Percentiles rank a stretch among this genome's conserved stretches.
Evolutionary conservation across 2,113 vertebrate species (phyloP).

Genomic region (human (Homo sapiens)): DNA sequence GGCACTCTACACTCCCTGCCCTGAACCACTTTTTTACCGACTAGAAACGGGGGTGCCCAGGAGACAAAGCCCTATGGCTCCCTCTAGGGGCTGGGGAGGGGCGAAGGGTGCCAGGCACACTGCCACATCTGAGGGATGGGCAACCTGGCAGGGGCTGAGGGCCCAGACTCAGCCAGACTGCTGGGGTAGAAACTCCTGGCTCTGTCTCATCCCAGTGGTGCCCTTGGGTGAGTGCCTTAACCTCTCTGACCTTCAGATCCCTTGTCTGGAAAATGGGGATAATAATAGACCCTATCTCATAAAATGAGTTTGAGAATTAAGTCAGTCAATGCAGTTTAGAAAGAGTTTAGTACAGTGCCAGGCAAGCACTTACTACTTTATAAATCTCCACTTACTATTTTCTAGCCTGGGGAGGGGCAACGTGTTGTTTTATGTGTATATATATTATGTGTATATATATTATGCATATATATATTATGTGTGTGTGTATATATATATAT

Average conservation of each 20-base stretch:
- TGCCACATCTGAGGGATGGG: background rate
- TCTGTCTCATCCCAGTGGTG: background rate
- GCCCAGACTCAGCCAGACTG: background rate
- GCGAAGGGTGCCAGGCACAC: rapidly evolving
- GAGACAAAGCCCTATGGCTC: background rate
- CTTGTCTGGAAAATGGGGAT: background rate
- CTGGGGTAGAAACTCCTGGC: background rate
- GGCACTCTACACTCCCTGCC: background rate
- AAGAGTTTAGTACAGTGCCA: background rate
- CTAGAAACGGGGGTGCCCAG: background rate
- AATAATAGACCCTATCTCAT: background rate
- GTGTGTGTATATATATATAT: too few relatives aligned
- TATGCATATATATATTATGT: too few relatives aligned
- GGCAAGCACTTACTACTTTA: background rate
- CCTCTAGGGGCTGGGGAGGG: background rate
- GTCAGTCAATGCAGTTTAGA: background rate
- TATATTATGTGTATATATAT: too few relatives aligned
- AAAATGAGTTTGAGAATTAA: background rate
- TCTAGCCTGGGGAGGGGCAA: background rate
- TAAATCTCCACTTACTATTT: conserved; percentile 16
- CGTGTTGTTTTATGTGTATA: background rate
- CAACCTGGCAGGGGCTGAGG: background rate
- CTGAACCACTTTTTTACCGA: background rate
- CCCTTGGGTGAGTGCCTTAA: background rate
- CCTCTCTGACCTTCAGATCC: conserved; percentile 5